Base-by-base conservation (phyloP, 2,797 vertebrate species). In the Girardinus metallicus region DNA sequence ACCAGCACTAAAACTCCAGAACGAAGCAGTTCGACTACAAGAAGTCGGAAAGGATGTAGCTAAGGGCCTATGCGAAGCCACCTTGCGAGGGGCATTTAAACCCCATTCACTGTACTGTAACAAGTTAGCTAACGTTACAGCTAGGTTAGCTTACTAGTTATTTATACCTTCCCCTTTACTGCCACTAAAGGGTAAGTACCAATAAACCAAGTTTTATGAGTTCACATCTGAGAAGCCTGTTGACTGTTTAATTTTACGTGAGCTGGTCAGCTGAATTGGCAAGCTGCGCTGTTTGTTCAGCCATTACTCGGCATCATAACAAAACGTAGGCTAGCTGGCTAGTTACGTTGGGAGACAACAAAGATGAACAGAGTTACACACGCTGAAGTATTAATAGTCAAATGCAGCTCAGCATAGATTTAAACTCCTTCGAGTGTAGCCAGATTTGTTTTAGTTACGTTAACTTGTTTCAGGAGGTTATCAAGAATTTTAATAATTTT, bases 1-100 rank as follows among this genome's bases (percentile, higher is more conserved):
- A n/a, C 4, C 31, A 31, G 10, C 13, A 2, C 9, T n/a, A 0
- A 41, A 10, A 43, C 31, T 3, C 2, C 0, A 15, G 0, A 43
- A n/a, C 10, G 15, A 9, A n/a, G 57, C 0, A 7, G 66, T 18
- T 18, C 41, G 13, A 43, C 9, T n/a, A 34, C 21, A 72, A 57
- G 70, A 76, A 90, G 72, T 57, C 80, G 23, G 60, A 51, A 16
- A 88, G 84, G 47, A 44, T 77, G 31, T 53, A 85, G 86, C 82
- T 21, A 21, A 47, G 75, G 93, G 92, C 93, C 94, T 89, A 13
- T 84, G 73, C 85, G 90, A 81, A 91, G 91, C 91, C 87, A 85
- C 91, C 89, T 91, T 89, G 87, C 88, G 64, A 85, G 92, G 91
- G 94, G 81, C 88, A 95, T 95, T 95, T 95, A 95, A 95, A 95